phyloP scores from a whole-genome alignment of 1,140 invertebrate genomes.

The Papilio helenus region DNA sequence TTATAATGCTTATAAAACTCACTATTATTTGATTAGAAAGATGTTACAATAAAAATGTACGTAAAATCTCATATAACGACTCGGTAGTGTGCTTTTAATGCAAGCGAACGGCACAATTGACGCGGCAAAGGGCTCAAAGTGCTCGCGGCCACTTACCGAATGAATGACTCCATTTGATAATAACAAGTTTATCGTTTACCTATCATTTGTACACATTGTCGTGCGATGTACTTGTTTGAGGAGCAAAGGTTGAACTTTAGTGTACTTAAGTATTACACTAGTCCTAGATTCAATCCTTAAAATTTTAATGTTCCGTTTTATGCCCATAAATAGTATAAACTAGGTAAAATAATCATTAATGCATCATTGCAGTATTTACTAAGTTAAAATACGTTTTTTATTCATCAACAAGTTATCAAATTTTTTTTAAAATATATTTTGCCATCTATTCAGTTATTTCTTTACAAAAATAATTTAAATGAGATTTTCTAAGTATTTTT shows the following conservation, averaged over 20 bases:
- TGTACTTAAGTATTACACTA: background rate
- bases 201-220: conserved; percentile 24
- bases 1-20: background rate
- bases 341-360: background rate
- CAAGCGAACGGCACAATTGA: conserved; percentile 17
- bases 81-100: background rate
- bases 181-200: conserved; percentile 29
- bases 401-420: too few species aligned
- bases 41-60: background rate
- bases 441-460: too few species aligned
- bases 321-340: background rate
- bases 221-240: conserved; percentile 1
- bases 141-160: conserved; percentile 24
- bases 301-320: background rate
- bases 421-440: too few species aligned
- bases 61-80: conserved; percentile 9
- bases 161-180: conserved; percentile 22
- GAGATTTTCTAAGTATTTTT: too few species aligned
- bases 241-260: conserved; percentile 16
- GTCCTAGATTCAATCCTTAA: background rate
- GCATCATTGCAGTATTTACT: background rate
- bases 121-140: conserved; percentile 31
- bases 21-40: background rate
- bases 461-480: too few species aligned
- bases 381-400: too few species aligned